Conservation (phyloP, 1,140 invertebrate genomes). For the Cydia pomonella region DNA sequence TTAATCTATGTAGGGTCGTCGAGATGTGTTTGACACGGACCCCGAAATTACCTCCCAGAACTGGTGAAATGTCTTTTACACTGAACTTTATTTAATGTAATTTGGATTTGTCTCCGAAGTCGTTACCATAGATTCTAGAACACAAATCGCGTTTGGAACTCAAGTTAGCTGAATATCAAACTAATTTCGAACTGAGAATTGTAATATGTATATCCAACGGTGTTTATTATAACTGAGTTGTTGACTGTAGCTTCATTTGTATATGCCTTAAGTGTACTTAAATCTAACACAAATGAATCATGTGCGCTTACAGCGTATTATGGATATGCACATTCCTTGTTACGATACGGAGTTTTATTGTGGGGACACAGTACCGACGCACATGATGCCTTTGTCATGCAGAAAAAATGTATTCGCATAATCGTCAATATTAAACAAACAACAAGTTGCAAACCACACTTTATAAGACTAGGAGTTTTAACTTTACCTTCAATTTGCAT, state of each 20-base stretch:
- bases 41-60: not conserved
- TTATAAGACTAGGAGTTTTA: too few species aligned
- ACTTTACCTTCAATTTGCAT: too few species aligned
- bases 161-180: not conserved
- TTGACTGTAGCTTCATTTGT: not conserved
- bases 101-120: constrained; percentile 8
- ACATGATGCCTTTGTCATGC: too few species aligned
- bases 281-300: too few species aligned
- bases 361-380: too few species aligned
- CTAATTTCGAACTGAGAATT: not conserved
- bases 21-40: not conserved
- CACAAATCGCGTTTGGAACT: not conserved
- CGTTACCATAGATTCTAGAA: constrained; percentile 4
- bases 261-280: too few species aligned
- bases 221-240: not conserved
- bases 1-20: not conserved
- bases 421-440: too few species aligned
- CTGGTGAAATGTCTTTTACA: constrained; percentile 21
- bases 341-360: too few species aligned
- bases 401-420: too few species aligned
- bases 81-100: constrained; percentile 24
- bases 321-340: too few species aligned
- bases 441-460: too few species aligned
- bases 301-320: too few species aligned
- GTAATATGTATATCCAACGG: not conserved